Conservation (phyloP, 2,113 vertebrate species). For the Siniperca knerii region DNA sequence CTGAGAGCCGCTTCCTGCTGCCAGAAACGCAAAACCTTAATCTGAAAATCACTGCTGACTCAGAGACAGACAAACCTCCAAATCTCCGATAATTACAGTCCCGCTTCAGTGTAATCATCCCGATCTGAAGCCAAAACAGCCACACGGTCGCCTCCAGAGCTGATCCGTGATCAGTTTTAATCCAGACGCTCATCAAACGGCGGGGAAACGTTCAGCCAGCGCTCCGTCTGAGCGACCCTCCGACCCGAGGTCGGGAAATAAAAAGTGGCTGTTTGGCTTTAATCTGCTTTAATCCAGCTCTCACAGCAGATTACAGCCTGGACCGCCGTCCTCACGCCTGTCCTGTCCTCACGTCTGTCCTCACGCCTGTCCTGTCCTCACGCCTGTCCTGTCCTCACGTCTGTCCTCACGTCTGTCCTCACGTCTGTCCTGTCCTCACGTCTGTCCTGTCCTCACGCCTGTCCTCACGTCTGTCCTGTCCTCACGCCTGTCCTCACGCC, state of each 20-base stretch:
- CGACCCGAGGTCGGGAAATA: too few species aligned
- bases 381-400: too few species aligned
- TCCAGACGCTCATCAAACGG: neutral
- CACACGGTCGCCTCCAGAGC: neutral
- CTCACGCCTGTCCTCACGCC: too few species aligned
- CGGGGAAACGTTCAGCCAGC: neutral
- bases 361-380: too few species aligned
- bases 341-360: neutral
- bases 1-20: neutral
- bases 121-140: constrained; percentile 1
- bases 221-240: neutral
- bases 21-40: constrained; percentile 1
- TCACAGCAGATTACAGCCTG: constrained; percentile 1
- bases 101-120: neutral
- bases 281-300: neutral
- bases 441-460: too few species aligned
- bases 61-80: neutral
- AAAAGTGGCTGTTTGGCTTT: neutral
- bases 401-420: too few species aligned
- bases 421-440: too few species aligned
- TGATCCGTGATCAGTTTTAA: constrained; percentile 1
- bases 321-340: neutral
- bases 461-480: too few species aligned
- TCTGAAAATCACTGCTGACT: constrained; percentile 13
- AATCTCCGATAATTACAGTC: constrained; percentile 21